Conservation (phyloP, 1,140 invertebrate species). For the Drosophila baimaii region DNA sequence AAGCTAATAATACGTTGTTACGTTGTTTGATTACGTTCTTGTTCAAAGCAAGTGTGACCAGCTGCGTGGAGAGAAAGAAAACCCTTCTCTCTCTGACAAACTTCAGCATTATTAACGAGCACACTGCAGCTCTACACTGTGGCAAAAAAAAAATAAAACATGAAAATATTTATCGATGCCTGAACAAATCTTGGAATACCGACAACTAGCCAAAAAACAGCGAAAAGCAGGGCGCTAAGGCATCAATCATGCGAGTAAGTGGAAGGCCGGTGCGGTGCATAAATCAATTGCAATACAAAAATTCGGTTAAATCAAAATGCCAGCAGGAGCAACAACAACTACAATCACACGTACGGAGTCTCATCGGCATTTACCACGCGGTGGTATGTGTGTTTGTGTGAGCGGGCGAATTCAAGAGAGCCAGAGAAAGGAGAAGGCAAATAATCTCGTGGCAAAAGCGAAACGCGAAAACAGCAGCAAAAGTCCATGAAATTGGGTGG, state of each 20-base stretch:
- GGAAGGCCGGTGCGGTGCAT: not conserved
- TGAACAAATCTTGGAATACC: slow-evolving; percentile 1
- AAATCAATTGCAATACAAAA: slow-evolving; percentile 2
- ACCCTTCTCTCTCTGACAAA: too few species aligned
- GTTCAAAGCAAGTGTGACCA: too few species aligned
- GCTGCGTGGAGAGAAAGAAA: too few species aligned
- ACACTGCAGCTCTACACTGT: not conserved
- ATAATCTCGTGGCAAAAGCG: slow-evolving; percentile 66
- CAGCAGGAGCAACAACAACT: not conserved
- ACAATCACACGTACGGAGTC: not conserved
- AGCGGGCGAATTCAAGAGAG: slow-evolving; percentile 23
- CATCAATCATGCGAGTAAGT: slow-evolving; percentile 25
- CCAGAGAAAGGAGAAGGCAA: slow-evolving; percentile 61
- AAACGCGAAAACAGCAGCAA: slow-evolving; percentile 36
- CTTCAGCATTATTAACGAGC: too few species aligned
- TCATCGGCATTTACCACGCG: slow-evolving; percentile 8
- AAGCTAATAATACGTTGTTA: too few species aligned
- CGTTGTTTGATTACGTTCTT: too few species aligned
- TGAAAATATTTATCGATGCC: not conserved
- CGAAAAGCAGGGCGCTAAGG: not conserved
- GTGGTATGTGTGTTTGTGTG: slow-evolving; percentile 6
- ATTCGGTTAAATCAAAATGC: slow-evolving; percentile 1
- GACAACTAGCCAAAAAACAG: not conserved
- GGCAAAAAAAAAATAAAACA: slow-evolving; percentile 32
- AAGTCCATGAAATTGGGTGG: not conserved